Conservation (phyloP, 2,888 invertebrate genomes). For the Pheosia tremula region DNA sequence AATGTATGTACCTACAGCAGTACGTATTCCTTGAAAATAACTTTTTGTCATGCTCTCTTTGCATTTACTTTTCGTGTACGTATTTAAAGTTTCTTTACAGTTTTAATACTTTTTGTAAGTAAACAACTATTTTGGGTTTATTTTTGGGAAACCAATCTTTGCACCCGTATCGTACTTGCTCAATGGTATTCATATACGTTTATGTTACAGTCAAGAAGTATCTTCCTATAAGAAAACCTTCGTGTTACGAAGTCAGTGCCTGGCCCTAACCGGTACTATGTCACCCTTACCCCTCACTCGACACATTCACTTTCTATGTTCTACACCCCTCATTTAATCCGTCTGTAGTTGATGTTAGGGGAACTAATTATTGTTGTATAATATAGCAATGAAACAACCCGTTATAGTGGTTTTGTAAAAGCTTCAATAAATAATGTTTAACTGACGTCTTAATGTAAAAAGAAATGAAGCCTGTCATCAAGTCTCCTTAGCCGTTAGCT, state of each 20-base stretch:
- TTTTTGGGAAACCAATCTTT: neutral
- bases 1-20: neutral
- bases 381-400: conserved; percentile 28
- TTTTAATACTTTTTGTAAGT: too few relatives aligned
- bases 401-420: neutral
- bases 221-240: conserved; percentile 41
- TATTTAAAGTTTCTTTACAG: neutral
- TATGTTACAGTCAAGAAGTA: conserved; percentile 12
- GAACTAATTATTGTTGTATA: conserved; percentile 47
- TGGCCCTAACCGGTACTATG: conserved; percentile 59
- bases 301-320: conserved; percentile 45
- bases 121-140: neutral
- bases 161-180: neutral
- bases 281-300: conserved; percentile 62
- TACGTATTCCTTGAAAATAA: neutral
- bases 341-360: conserved; percentile 30
- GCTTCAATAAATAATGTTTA: conserved; percentile 1
- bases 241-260: conserved; percentile 54
- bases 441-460: conserved; percentile 31
- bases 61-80: neutral
- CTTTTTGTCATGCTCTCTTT: neutral
- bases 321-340: conserved; percentile 50
- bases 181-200: neutral
- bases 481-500: neutral
- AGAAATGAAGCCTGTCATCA: neutral